Percentiles rank a stretch among this genome's conserved stretches.
Conservation (phyloP, 64 coral and sea anemone species). For the Porites australiensis region DNA sequence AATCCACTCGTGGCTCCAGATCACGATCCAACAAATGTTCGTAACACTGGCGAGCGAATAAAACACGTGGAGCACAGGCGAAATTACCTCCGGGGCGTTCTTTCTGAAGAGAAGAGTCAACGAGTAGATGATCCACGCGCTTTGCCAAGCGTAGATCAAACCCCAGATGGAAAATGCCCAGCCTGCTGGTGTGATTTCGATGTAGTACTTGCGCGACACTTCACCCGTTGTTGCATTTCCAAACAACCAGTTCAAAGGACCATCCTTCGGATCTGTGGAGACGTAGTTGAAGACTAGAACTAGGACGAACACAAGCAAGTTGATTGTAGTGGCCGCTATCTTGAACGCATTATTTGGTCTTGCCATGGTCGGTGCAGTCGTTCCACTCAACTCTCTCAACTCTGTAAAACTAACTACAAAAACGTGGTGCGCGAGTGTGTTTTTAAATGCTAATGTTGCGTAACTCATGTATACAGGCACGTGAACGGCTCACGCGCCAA, state of each 20-base stretch:
- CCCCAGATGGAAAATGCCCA: slow-evolving; percentile 96
- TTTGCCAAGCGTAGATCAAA: slow-evolving; percentile 90
- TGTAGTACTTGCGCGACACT: slow-evolving; percentile 73
- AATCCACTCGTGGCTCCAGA: slow-evolving; percentile 67
- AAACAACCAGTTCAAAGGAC: slow-evolving; percentile 57
- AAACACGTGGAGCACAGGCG: slow-evolving; percentile 47
- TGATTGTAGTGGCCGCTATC: neutral
- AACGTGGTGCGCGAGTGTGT: too few species aligned
- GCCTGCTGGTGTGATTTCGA: slow-evolving; percentile 93
- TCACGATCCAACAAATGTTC: slow-evolving; percentile 72
- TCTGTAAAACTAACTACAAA: too few species aligned
- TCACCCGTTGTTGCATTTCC: slow-evolving; percentile 71
- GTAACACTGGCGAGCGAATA: slow-evolving; percentile 51
- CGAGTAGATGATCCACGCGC: slow-evolving; percentile 73
- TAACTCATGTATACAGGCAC: too few species aligned
- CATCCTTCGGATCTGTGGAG: slow-evolving; percentile 19
- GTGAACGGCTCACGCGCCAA: too few species aligned
- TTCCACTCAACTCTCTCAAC: too few species aligned
- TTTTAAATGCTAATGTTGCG: too few species aligned
- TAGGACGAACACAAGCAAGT: neutral
- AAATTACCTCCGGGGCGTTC: slow-evolving; percentile 39
- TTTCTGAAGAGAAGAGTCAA: slow-evolving; percentile 73
- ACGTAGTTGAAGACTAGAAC: slow-evolving; percentile 66
- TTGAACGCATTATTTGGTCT: neutral
- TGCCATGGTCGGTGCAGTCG: neutral